phyloP scores from a whole-genome alignment of 2,888 invertebrate species.

The Andricus curvator region DNA sequence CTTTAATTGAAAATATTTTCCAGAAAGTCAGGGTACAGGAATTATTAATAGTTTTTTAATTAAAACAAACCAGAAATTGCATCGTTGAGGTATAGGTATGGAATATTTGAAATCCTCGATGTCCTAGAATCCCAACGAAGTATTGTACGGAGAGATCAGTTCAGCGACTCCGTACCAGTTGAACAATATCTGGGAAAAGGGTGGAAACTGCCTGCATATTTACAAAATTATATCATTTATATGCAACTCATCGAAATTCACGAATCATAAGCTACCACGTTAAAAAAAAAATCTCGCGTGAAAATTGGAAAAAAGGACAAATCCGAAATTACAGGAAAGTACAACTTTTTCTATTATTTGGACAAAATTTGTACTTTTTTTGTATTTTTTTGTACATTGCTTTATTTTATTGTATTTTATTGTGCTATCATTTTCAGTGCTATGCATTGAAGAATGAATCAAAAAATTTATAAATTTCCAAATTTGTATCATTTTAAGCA shows the following conservation, averaged over 20 bases:
- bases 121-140: conserved; percentile 35
- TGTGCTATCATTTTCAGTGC: too few relatives aligned
- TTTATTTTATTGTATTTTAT: too few relatives aligned
- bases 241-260: conserved; percentile 30
- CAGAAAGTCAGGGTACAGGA: neutral
- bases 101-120: conserved; percentile 18
- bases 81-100: neutral
- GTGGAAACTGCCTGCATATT: conserved; percentile 28
- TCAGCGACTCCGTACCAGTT: conserved; percentile 29
- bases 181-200: conserved; percentile 34
- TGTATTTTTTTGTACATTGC: too few relatives aligned
- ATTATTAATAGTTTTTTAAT: neutral
- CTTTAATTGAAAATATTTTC: too few relatives aligned
- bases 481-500: too few relatives aligned
- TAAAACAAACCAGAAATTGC: conserved; percentile 3
- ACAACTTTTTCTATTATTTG: too few relatives aligned
- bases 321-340: neutral
- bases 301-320: conserved; percentile 3
- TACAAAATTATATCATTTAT: conserved; percentile 37
- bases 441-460: too few relatives aligned
- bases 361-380: too few relatives aligned
- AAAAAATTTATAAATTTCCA: too few relatives aligned
- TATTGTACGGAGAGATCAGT: conserved; percentile 28
- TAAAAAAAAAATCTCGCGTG: conserved; percentile 3
- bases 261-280: conserved; percentile 3